These are phyloP conservation scores for Biston betularia DNA, from an alignment of 2,888 invertebrate genomes.

Conservation along the genomic window DNA sequence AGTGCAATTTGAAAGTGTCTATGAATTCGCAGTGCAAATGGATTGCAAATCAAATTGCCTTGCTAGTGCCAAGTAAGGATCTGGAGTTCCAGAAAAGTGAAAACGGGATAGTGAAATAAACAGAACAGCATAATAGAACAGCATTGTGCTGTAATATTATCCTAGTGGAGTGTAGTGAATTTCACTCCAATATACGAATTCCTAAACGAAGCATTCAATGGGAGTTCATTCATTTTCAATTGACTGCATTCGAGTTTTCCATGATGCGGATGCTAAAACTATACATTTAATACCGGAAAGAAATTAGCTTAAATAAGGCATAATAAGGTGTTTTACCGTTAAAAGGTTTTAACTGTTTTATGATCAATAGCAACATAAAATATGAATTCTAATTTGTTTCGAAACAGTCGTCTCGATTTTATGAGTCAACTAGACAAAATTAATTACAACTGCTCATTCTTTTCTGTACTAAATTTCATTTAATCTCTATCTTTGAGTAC, in stretches of 20 bases:
- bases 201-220: no score
- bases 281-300: no score
- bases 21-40: conserved; percentile 11
- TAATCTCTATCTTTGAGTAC: not conserved
- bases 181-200: not conserved
- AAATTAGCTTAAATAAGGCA: not conserved
- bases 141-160: not conserved
- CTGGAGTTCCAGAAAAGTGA: conserved; percentile 14
- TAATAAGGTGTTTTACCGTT: not conserved
- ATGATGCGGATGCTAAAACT: no score
- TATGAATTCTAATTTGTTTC: not conserved
- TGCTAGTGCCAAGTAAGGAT: conserved; percentile 8
- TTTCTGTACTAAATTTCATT: not conserved
- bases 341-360: not conserved
- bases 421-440: not conserved
- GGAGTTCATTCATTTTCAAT: not conserved
- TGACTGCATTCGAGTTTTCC: not conserved
- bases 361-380: not conserved
- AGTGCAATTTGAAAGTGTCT: conserved; percentile 9
- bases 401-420: not conserved
- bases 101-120: not conserved
- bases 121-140: no score
- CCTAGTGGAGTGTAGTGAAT: not conserved
- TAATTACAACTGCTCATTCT: not conserved
- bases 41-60: conserved; percentile 3